Evolutionary conservation across 2,113 vertebrate genomes (phyloP), one percentile per base, ranked within the genome.

Genomic region (Aplodontia rufa): DNA sequence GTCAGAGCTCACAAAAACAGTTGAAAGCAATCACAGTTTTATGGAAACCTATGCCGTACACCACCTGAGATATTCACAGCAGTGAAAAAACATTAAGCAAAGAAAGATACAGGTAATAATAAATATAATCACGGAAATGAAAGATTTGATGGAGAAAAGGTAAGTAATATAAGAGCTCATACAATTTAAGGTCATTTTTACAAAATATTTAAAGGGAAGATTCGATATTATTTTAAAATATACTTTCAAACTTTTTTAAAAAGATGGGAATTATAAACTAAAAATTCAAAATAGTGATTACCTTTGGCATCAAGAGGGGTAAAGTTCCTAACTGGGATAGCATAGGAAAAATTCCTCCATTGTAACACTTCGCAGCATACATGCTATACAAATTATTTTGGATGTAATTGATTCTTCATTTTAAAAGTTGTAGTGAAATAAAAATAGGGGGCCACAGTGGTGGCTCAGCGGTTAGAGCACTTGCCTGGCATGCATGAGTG

Each of bases 61-160:
- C 26, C 42, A 81, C 17, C 42, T 13, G 16, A 87, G 14, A 82
- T 68, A 75, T 32, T 96, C 68, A 79, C 28, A 92, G 10, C 7
- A 71, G 6, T 72, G 19, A 92, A 94, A 89, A 96, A 30, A 2
- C 90, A 92, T 42, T 5, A 89, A 89, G 8, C 24, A 87, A 96
- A 93, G 26, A 87, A 96, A 93, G 26, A 4, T 90, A 20, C 19
- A 89, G 5, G 1, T 81, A 55, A 85, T 9, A 86, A 68, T 55
- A n/a, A 69, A 37, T 49, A 91, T n/a, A 37, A 79, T 32, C 24
- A 37, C 28, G 78, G 32, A 94, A 90, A 80, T 14, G 82, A 71
- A 93, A 83, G 6, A 1, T 24, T 40, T 64, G 37, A 87, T 28
- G 47, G 30, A 78, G 20, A 86, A 93, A 71, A 85, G 76, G 40